Base-by-base conservation (phyloP, 2,888 invertebrate species). In the Nymphalis c-album region DNA sequence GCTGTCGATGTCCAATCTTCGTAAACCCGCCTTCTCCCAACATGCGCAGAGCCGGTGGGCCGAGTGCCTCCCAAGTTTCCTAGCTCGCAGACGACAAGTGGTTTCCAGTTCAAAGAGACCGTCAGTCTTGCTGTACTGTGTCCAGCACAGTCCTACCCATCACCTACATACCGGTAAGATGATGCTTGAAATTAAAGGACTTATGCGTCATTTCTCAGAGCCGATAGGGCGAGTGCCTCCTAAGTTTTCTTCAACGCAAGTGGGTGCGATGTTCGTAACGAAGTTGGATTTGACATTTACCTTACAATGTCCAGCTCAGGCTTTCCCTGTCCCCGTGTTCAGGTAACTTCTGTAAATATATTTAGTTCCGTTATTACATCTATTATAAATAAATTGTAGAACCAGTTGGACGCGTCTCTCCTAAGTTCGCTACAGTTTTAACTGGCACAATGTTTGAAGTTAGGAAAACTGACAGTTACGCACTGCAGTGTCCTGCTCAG, bases 271-370 rank as follows among this genome's bases (percentile, higher is more conserved):
- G 91, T 95, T 94, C 85, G 93, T 93, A 78, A 93, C 94, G 71
- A 87, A 81, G 64, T 77, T 84, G 75, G 90, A 85, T 72, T 78
- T 81, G 35, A 77, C 86, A 75, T 89, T 94, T 75, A 93, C 95
- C 63, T 92, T 96, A 73, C 92, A 94, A 76, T 96, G 96, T 82
- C 95, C 95, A 60, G 95, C 95, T 67, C 96, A 96, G 91, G 95
- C 95, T 76, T 90, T 85, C 82, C 90, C 90, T 80, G 90, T 90
- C 82, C 91, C 91, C 75, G 76, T 85, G 73, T 91, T 91, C 91
- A 91, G 91, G 91, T 92, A 89, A 86, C 76, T 71, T 76, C 76
- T 67, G 76, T 73, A 67, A 73, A 74, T 77, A 74, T 77, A 75
- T 76, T 79, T 73, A 76, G 62, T 60, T 59, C 62, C 57, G 60